A percentile compares a stretch with the other conserved stretches of the same genome.
Conservation (phyloP, 1,140 invertebrate genomes). For the Adelges cooleyi region DNA sequence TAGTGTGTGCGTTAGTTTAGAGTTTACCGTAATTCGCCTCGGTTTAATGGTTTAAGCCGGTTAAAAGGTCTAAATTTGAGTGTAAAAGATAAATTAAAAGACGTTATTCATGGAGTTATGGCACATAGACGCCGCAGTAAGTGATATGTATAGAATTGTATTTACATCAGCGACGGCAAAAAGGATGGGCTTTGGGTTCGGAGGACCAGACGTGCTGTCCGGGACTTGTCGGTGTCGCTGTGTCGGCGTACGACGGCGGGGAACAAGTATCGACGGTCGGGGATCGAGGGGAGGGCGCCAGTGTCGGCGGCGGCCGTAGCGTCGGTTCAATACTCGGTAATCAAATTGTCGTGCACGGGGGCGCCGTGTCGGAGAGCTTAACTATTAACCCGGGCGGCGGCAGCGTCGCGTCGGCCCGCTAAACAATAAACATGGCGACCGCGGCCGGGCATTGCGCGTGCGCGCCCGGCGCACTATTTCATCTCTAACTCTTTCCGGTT, state of each 20-base stretch:
- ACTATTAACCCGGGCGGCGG: constrained; percentile 24
- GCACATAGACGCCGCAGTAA: no score
- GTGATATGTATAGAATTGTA: no score
- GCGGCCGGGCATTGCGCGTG: not conserved
- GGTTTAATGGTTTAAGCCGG: no score
- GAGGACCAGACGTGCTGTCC: no score
- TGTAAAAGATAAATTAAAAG: no score
- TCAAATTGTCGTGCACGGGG: constrained; percentile 28
- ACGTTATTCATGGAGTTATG: no score
- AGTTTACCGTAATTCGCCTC: no score
- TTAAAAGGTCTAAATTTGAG: no score
- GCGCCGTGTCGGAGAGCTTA: constrained; percentile 28
- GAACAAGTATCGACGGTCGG: not conserved
- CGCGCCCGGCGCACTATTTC: constrained; percentile 13
- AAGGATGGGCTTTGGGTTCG: no score
- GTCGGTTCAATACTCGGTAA: constrained; percentile 28
- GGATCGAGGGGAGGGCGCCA: not conserved
- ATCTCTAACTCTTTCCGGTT: constrained; percentile 28
- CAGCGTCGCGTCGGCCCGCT: constrained; percentile 20
- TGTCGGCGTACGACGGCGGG: not conserved
- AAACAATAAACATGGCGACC: constrained; percentile 28
- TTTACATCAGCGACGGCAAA: no score
- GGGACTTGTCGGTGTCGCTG: no score
- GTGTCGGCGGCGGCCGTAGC: not conserved
- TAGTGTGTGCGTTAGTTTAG: no score